Conservation (phyloP, 2,113 vertebrate species). For the Planiliza haematocheilus region DNA sequence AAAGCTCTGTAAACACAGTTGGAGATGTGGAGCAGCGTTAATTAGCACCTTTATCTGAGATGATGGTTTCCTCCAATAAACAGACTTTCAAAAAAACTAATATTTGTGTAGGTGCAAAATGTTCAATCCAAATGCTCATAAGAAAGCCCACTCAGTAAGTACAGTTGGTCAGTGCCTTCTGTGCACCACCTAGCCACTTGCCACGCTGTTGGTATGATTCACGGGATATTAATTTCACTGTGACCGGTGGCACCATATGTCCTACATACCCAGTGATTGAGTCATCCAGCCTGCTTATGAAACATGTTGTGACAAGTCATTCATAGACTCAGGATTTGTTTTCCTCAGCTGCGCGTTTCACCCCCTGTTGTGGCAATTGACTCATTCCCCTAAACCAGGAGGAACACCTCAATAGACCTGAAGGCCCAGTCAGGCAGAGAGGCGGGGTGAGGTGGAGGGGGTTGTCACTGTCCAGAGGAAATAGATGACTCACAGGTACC, state of each 20-base stretch:
- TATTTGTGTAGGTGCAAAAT: neutral
- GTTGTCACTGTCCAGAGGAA: conserved; percentile 36
- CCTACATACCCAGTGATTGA: conserved; percentile 65
- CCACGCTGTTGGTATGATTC: conserved; percentile 41
- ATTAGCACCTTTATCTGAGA: conserved; percentile 22
- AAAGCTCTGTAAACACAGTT: conserved; percentile 25
- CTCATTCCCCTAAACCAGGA: conserved; percentile 65
- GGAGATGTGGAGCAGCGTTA: neutral
- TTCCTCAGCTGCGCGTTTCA: conserved; percentile 59
- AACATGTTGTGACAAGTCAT: conserved; percentile 76
- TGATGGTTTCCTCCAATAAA: neutral
- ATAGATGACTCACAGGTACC: conserved; percentile 69
- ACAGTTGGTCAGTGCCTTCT: conserved; percentile 16
- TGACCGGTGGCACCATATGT: conserved; percentile 72
- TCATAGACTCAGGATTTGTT: conserved; percentile 62
- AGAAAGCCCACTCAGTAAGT: neutral
- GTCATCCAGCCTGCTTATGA: conserved; percentile 53
- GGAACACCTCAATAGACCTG: conserved; percentile 50
- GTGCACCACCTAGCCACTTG: conserved; percentile 30
- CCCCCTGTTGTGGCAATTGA: conserved; percentile 64
- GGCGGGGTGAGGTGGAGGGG: conserved; percentile 14
- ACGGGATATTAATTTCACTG: conserved; percentile 55
- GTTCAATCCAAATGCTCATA: neutral
- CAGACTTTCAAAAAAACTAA: neutral
- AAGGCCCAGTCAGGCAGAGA: neutral